Conservation (phyloP, 1,140 invertebrate species). For the Euura saliciscinereae region DNA sequence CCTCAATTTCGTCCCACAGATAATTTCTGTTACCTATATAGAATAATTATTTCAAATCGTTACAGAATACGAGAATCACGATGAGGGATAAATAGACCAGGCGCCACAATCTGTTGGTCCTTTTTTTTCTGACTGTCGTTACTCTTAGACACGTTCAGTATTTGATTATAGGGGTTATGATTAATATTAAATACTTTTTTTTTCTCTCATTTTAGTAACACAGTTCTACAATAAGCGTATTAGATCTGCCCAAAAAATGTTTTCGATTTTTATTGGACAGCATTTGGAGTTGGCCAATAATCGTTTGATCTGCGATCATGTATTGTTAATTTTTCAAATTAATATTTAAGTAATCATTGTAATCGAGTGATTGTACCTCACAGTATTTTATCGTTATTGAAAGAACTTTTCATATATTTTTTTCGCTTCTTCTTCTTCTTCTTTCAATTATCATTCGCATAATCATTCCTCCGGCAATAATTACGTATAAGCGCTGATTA, state of each 20-base stretch:
- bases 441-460: neutral
- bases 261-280: neutral
- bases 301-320: neutral
- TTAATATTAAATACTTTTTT: neutral
- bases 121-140: too few species aligned
- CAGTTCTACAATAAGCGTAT: conserved; percentile 15
- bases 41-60: too few species aligned
- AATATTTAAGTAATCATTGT: neutral
- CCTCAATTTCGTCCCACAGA: too few species aligned
- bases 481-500: neutral
- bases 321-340: neutral
- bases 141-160: too few species aligned
- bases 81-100: too few species aligned
- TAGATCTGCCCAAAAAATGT: neutral
- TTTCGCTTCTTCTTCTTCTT: neutral
- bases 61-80: too few species aligned
- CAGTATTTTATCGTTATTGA: conserved; percentile 9
- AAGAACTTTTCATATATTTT: neutral
- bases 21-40: too few species aligned
- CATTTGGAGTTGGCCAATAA: conserved; percentile 4
- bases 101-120: too few species aligned
- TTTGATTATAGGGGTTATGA: too few species aligned
- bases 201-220: conserved; percentile 8
- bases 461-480: neutral
- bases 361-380: conserved; percentile 21